Percentiles rank a stretch among this genome's conserved stretches.
phyloP scores from a whole-genome alignment of 35 echinoderm and acorn worm genomes.

The Heliocidaris tuberculata region DNA sequence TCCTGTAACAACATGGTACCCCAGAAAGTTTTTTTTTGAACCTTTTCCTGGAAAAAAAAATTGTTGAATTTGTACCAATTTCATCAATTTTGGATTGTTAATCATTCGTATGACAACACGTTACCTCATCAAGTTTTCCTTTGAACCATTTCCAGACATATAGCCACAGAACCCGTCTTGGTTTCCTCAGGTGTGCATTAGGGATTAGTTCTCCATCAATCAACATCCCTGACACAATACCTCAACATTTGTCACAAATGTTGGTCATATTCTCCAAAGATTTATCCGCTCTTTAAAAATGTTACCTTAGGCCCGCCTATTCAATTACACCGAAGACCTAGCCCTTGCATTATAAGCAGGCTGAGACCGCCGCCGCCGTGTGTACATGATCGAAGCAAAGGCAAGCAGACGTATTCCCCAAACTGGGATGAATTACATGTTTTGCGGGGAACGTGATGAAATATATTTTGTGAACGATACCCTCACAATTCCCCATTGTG shows the following conservation, averaged over 20 bases:
- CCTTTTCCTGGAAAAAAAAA: too few relatives aligned
- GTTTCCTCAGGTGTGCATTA: constrained; percentile 22
- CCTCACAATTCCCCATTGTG: constrained; percentile 20
- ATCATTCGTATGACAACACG: neutral
- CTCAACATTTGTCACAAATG: constrained; percentile 21
- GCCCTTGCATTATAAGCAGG: neutral
- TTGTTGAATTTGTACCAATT: neutral
- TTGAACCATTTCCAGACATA: neutral
- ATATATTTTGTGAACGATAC: constrained; percentile 31
- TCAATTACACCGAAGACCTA: neutral
- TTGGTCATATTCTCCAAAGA: constrained; percentile 15
- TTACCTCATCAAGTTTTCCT: neutral
- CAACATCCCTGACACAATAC: neutral
- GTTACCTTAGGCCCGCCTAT: neutral
- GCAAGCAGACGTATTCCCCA: neutral
- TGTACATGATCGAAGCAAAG: neutral
- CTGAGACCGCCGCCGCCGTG: neutral
- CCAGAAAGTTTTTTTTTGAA: too few relatives aligned
- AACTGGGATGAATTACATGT: constrained; percentile 8
- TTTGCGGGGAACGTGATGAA: constrained; percentile 12
- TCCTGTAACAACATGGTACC: too few relatives aligned
- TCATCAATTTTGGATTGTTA: constrained; percentile 11
- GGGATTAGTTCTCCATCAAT: neutral
- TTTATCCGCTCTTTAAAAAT: constrained; percentile 14
- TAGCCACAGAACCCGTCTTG: neutral